Evolutionary conservation across 1,140 invertebrate species (phyloP), one percentile per base, ranked within the genome.

Genomic region (Brachionus rubens): DNA sequence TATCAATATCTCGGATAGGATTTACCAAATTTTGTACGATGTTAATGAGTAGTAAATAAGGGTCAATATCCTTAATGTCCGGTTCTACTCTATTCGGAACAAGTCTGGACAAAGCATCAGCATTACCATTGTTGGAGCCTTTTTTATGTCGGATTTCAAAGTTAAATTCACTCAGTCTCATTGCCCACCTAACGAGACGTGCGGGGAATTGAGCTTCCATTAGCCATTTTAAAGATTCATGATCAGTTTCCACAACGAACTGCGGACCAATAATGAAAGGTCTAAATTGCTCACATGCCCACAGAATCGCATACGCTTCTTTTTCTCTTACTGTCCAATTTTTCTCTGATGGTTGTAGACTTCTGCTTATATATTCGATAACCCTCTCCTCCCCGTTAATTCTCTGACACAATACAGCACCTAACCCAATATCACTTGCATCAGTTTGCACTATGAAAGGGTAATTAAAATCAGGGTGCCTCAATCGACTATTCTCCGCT

Each of bases 221-320:
- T n/a, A n/a, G n/a, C n/a, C n/a, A n/a, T n/a, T n/a, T n/a, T n/a
- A n/a, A n/a, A n/a, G n/a, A n/a, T n/a, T n/a, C n/a, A n/a, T n/a
- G n/a, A n/a, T n/a, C n/a, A n/a, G n/a, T n/a, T n/a, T n/a, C n/a
- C n/a, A n/a, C n/a, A n/a, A n/a, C n/a, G n/a, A n/a, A n/a, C n/a
- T n/a, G n/a, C 79, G 24, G 19, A 81, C 83, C 12, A 86, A 72
- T 7, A 47, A 47, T 14, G 40, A 24, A 67, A 2, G 62, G 24
- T 43, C 36, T 7, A 67, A 65, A 65, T 21, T 41, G 36, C 30
- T 67, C 40, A n/a, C 19, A 24, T 16, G 62, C 62, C 36, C 36
- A 67, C 12, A 50, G 2, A 36, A 50, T 52, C 16, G 21, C 68
- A 10, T 75, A n/a, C n/a, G n/a, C n/a, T n/a, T n/a, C n/a, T n/a